Percentiles rank a stretch among this genome's conserved stretches.
phyloP scores from a whole-genome alignment of 2,797 vertebrate species.

The Discoglossus pictus region DNA sequence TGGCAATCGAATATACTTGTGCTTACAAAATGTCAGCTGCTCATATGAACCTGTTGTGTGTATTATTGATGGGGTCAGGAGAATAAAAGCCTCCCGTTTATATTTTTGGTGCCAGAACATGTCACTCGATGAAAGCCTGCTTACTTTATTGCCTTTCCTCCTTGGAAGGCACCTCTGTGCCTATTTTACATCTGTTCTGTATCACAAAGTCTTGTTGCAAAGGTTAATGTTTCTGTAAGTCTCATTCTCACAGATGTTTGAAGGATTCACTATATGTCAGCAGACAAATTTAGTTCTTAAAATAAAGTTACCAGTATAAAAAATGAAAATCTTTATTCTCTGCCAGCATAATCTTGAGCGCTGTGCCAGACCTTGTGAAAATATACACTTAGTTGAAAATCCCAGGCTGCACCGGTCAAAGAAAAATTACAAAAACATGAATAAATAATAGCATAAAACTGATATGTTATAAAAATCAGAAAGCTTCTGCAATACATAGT shows the following conservation, averaged over 20 bases:
- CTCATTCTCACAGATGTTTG: slow-evolving; percentile 40
- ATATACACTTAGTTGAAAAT: no score
- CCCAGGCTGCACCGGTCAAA: no score
- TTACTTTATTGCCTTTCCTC: slow-evolving; percentile 26
- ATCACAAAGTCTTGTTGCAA: slow-evolving; percentile 31
- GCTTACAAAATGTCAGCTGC: slow-evolving; percentile 26
- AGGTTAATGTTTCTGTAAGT: slow-evolving; percentile 44
- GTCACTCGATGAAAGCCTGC: slow-evolving; percentile 24
- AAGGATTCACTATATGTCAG: slow-evolving; percentile 41
- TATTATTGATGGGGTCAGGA: slow-evolving; percentile 49
- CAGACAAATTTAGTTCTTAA: slow-evolving; percentile 27
- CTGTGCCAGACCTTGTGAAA: no score
- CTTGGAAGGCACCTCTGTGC: slow-evolving; percentile 23
- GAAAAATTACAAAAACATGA: no score
- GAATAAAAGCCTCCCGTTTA: slow-evolving; percentile 35
- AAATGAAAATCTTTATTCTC: no score
- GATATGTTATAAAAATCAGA: no score
- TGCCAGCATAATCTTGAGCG: no score
- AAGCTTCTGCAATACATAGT: no score
- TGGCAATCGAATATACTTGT: slow-evolving; percentile 20
- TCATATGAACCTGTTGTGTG: neutral
- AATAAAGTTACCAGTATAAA: no score
- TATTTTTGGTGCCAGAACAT: slow-evolving; percentile 15
- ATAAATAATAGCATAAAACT: no score
- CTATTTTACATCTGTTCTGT: slow-evolving; percentile 44